Base-by-base conservation (phyloP, 2,113 vertebrate genomes). In the Ondatra zibethicus region DNA sequence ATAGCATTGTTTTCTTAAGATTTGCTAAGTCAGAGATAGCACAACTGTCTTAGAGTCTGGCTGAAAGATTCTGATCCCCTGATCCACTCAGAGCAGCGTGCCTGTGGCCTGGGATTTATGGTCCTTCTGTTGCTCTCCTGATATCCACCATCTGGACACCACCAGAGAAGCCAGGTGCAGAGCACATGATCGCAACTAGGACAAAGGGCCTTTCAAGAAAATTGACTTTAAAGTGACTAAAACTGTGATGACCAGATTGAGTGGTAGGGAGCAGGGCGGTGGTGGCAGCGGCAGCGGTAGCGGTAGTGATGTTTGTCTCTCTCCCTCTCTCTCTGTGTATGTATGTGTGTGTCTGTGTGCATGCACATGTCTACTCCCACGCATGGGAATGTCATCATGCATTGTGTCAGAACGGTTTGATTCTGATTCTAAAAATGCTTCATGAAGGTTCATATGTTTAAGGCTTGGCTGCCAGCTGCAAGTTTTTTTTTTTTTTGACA, bases 1-100 rank as follows among this genome's bases (percentile, higher is more conserved):
- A 25, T 86, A 42, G 93, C 50, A 58, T 45, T 76, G 58, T 68
- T 87, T 95, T 89, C 78, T 96, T 70, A 94, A 45, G 70, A 84
- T 75, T 94, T 85, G 47, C 14, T 80, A 84, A 91, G 16, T 96
- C 29, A 36, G 61, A 89, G 84, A 63, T 84, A 80, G 72, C 5
- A 55, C 17, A 84, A 29, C 45, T 58, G 39, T 89, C n/a, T 72
- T 63, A 10, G 25, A 58, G 72, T 58, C 72, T 47, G 55, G 19
- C 3, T 92, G 5, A 63, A 93, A 68, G 88, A 65, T 12, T 63
- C 42, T 31, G 70, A 68, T 61, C 12, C 42, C 55, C 7, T 33
- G 8, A 23, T 87, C 50, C 58, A 6, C 61, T 92, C 61, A 84
- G 33, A 87, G 75, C 8, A 72, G 88, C 33, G 12, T 76, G 88